These are phyloP conservation scores for Ploceus nigricollis DNA, from an alignment of 2,113 vertebrate genomes.

Conservation along the genomic window DNA sequence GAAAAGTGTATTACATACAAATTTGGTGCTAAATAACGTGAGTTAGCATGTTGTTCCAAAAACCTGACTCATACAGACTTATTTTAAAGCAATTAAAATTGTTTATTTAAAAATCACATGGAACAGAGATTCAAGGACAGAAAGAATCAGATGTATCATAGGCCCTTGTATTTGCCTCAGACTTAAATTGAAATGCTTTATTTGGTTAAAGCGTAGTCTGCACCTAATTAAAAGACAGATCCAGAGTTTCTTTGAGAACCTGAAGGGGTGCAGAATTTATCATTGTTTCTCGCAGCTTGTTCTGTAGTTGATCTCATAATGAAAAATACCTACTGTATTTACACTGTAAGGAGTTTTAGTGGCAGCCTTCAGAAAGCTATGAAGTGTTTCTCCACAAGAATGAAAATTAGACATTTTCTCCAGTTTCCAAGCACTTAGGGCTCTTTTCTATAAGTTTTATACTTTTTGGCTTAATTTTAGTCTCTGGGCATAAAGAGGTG, in stretches of 20 bases:
- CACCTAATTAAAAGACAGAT: neutral
- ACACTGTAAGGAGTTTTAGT: neutral
- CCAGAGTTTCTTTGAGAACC: neutral
- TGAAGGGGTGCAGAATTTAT: neutral
- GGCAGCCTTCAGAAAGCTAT: neutral
- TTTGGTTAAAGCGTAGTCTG: neutral
- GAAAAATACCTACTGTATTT: neutral
- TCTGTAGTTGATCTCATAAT: neutral
- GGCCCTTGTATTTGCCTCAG: neutral
- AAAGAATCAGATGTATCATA: neutral
- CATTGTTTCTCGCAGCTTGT: fast-evolving
- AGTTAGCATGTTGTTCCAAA: neutral
- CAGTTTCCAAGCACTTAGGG: neutral
- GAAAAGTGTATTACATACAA: neutral
- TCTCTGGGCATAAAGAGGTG: neutral
- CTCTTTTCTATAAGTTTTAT: neutral
- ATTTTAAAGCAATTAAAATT: neutral
- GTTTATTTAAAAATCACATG: neutral
- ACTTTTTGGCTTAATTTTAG: neutral
- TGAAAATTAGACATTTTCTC: neutral
- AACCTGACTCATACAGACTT: neutral
- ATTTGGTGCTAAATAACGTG: neutral
- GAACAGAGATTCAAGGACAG: neutral
- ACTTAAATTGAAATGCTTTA: neutral
- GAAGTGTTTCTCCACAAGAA: neutral